Base-by-base conservation (phyloP, 2,113 vertebrate species). In the Urocolius indicus region DNA sequence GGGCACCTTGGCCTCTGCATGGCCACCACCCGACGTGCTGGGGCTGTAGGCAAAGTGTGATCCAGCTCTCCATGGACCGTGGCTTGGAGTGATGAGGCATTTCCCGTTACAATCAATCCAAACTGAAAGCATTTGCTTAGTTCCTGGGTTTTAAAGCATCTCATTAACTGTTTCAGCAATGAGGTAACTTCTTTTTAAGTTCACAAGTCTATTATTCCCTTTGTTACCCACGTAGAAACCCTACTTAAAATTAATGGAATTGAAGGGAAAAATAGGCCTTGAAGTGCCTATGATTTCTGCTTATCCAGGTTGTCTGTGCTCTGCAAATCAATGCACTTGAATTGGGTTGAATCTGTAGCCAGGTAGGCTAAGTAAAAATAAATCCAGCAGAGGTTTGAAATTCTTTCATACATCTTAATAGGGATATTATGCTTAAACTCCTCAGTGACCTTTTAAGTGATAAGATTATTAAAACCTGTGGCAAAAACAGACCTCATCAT, bases 361-460 rank as follows among this genome's bases (percentile, higher is more conserved):
- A 87, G 45, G 61, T 10, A 82, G 62, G n/a, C 58, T 76, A 46
- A 48, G 55, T 57, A 90, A 78, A 91, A 85, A 59, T 10, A 72
- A 62, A 92, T 88, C 49, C 65, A 82, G 27, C 27, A 68, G 65
- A 48, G 22, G 22, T 66, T 32, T 87, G 49, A 84, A 62, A 3
- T 7, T 71, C 68, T 66, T 90, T 84, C 85, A 68, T 76, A 84
- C 69, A 69, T 75, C 86, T 89, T 90, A 92, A 87, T 93, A 88
- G 36, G 36, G 43, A 78, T 76, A 90, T 86, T 81, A 78, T 46
- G n/a, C 14, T 68, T 75, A 90, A 90, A 61, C 13, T 21, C 48
- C 49, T 95, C 75, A 81, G 83, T 92, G 94, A 84, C 52, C 77
- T 76, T 72, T 89, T 93, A 90, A 77, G 30, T 68, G 30, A 76